These are phyloP conservation scores for Naja naja DNA, from an alignment of 2,113 vertebrate genomes.

Conservation along the genomic window DNA sequence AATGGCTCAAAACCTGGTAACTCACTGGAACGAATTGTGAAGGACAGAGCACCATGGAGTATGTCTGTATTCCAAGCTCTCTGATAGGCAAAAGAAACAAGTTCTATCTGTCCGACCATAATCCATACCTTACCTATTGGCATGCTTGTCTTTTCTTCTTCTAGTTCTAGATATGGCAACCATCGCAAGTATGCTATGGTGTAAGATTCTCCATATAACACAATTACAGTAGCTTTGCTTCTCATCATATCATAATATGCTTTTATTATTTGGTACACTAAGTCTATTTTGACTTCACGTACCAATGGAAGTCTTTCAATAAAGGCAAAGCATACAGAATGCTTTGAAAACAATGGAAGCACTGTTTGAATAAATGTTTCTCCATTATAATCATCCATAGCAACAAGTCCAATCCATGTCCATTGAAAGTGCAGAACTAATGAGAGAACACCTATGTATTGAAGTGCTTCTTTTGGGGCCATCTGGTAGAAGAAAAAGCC, in stretches of 20 bases:
- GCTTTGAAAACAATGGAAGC: neutral
- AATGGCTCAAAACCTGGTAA: neutral
- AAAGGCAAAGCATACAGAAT: neutral
- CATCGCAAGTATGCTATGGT: neutral
- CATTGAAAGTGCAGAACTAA: neutral
- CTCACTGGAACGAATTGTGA: neutral
- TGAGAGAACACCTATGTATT: neutral
- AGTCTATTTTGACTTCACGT: neutral
- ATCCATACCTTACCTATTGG: neutral
- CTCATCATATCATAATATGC: neutral
- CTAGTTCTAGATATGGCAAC: neutral
- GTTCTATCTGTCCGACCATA: neutral
- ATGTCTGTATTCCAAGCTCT: neutral
- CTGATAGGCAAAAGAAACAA: neutral
- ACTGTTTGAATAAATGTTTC: neutral
- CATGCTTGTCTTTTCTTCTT: neutral
- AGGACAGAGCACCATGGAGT: neutral
- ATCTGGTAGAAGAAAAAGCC: neutral
- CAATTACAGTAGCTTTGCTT: neutral
- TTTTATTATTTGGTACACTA: accelerated
- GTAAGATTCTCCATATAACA: neutral
- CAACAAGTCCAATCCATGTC: neutral
- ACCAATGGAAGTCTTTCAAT: neutral
- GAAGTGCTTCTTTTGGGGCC: neutral
- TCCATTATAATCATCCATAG: neutral